phyloP scores from a whole-genome alignment of 2,113 vertebrate species.

The Corythaixoides concolor region DNA sequence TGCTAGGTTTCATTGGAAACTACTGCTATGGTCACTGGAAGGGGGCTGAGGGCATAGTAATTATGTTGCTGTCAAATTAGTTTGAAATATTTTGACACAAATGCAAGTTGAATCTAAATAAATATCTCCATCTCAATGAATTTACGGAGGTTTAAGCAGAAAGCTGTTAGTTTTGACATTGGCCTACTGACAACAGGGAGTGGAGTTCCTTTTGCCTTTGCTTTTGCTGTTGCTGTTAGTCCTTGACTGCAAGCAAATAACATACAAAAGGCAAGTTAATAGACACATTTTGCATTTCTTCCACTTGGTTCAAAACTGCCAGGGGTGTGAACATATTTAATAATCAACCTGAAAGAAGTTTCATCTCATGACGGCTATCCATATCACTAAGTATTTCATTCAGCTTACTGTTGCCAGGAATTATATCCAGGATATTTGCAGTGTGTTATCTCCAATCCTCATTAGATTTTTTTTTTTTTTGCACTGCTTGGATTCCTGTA shows the following conservation, averaged over 20 bases:
- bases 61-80: conserved; percentile 15
- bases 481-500: neutral
- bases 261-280: neutral
- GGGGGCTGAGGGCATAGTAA: neutral
- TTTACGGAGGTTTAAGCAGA: neutral
- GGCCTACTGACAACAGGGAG: neutral
- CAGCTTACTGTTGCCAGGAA: neutral
- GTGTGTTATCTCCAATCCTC: neutral
- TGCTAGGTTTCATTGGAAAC: neutral
- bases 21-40: neutral
- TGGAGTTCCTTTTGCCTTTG: neutral
- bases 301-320: neutral
- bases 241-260: neutral
- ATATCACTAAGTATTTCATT: neutral
- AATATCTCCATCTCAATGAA: neutral
- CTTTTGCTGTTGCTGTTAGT: neutral
- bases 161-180: neutral
- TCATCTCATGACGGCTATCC: neutral
- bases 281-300: neutral
- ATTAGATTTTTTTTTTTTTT: neutral
- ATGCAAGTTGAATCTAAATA: neutral
- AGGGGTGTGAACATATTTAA: neutral
- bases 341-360: neutral
- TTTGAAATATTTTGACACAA: conserved; percentile 38
- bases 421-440: neutral